Percentiles rank a stretch among this genome's conserved stretches.
Evolutionary conservation across 1,140 invertebrate genomes (phyloP).

Genomic region (Chrysomallon squamiferum): DNA sequence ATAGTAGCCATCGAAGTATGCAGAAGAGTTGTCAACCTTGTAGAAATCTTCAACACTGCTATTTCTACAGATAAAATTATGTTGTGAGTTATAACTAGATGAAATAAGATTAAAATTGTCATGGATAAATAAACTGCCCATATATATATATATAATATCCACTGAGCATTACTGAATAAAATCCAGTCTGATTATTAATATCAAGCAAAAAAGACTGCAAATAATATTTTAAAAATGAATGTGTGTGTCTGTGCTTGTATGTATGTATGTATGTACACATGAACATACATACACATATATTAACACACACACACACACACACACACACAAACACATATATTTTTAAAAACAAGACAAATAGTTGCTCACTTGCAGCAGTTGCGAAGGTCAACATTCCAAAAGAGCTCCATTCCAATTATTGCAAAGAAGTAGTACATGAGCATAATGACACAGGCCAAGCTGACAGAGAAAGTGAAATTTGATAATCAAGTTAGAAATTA

Average conservation of each 20-base stretch:
- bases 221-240: too few species aligned
- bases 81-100: not conserved
- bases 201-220: too few species aligned
- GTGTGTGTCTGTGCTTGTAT: too few species aligned
- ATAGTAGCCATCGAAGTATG: slow-evolving; percentile 81
- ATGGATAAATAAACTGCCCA: too few species aligned
- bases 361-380: slow-evolving; percentile 88
- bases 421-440: slow-evolving; percentile 91
- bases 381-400: slow-evolving; percentile 76
- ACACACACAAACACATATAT: too few species aligned
- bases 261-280: too few species aligned
- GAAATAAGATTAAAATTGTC: too few species aligned
- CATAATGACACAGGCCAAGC: slow-evolving; percentile 80
- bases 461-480: slow-evolving; percentile 42
- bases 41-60: slow-evolving; percentile 86
- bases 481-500: not conserved
- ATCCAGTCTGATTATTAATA: too few species aligned
- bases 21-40: slow-evolving; percentile 72
- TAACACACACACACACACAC: slow-evolving; percentile 2
- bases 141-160: too few species aligned
- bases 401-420: slow-evolving; percentile 90
- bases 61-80: slow-evolving; percentile 69
- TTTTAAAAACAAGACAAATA: too few species aligned
- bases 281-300: not conserved
- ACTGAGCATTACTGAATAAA: too few species aligned